Evolutionary conservation across 1,140 invertebrate genomes (phyloP), one percentile per base, ranked within the genome.

Genomic region (Hesperophylax magnus): DNA sequence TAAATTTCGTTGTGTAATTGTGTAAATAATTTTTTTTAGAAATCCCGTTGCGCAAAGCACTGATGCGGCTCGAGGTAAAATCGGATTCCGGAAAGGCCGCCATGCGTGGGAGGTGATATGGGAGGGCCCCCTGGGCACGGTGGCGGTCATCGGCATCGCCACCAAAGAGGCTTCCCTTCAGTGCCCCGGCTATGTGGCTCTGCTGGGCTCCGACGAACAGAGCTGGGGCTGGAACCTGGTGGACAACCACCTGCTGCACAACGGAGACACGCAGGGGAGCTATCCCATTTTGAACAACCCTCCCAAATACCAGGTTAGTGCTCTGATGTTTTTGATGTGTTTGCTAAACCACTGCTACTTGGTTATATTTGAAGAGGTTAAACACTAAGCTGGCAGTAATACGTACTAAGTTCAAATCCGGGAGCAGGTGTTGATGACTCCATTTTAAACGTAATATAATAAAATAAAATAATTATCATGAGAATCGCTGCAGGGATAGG

Each of bases 151-250:
- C 85, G 97, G 98, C 47, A 95, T 99, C 84, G 97, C 98, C 31
- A 99, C 98, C 3, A 98, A 97, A 91, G 96, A 98, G 87, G 96
- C 98, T 20, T 93, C 96, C 31, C 89, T 99, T 65, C 93, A 96
- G 86, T 97, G 96, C 88, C 96, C 96, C 85, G 98, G 98, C 80
- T 99, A 99, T 91, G 95, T 99, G 39, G 95, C 97, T 6, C 89
- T 99, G 74, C 90, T 99, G 65, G 98, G 98, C 22, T 96, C 96
- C 60, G 97, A 99, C 90, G 96, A 98, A 87, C 95, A 99, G 88
- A 98, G 97, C 85, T 99, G 98, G 98, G 98, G 98, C 5, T 99
- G 98, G 98, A 99, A 99, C 92, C 92, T 99, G 79, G 98, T 99
- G 18, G 98, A 99, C 90, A 99, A 99, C 92, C 94, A 97, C 91